Evolutionary conservation across 2,888 invertebrate genomes (phyloP), one percentile per base, ranked within the genome.

Genomic region (Drosophila anomalata): DNA sequence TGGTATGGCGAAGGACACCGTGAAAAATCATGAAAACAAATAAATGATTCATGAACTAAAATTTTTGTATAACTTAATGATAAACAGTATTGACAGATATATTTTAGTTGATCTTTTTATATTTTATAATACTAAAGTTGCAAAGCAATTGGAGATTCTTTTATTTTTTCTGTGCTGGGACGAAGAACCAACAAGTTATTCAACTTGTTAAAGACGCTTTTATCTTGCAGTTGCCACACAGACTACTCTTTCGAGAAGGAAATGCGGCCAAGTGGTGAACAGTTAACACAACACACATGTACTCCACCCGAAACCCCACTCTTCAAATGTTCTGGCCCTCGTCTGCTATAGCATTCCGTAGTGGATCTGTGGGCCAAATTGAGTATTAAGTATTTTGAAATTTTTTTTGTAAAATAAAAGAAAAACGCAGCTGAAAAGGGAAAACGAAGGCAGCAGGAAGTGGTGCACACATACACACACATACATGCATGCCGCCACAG

Each of bases 331-430:
- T 17, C 20, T 8, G 56, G 20, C 65, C 56, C 50, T 42, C 29
- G 29, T 14, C 26, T 33, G 53, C 48, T 44, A 53, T 52, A 44
- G 63, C 73, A 81, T 81, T 77, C 68, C 53, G 47, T 44, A 71
- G 44, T 47, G 56, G 61, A 62, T 51, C 48, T 75, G 50, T 55
- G 53, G 61, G 67, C 68, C 76, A 85, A 85, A 85, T 83, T 82
- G 82, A 75, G 82, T 78, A 85, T 82, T 82, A 83, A 85, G 86
- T 78, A 82, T 83, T 83, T 81, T 69, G 76, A 68, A 78, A 73
- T 73, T 76, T 76, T 76, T 41, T 77, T 36, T 41, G 24, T 33
- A 8, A 62, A 62, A 58, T 48, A 47, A 62, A 62, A 47, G 36
- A 47, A 47, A 31, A 52, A 53, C 46, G 29, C 46, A 31, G n/a